phyloP scores from a whole-genome alignment of 2,888 invertebrate genomes.

The Euphydryas editha region DNA sequence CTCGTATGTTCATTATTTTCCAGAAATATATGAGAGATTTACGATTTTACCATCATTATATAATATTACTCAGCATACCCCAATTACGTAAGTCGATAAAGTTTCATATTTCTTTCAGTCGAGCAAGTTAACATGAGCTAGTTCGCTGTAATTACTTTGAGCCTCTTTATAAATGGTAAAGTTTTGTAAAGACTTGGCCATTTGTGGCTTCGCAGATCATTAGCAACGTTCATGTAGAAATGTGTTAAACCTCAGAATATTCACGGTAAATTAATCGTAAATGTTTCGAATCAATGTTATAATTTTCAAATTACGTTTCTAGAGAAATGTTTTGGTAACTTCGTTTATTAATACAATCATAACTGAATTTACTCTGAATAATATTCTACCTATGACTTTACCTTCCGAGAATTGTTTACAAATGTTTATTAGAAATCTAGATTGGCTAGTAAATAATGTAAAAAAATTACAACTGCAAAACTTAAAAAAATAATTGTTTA shows the following conservation, averaged over 20 bases:
- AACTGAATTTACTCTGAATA: too few relatives aligned
- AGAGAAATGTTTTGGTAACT: too few relatives aligned
- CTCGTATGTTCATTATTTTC: too few relatives aligned
- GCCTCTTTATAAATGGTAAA: constrained; percentile 5
- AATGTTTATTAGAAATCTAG: too few relatives aligned
- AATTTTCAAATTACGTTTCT: neutral
- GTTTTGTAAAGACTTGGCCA: neutral
- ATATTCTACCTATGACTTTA: too few relatives aligned
- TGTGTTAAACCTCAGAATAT: neutral
- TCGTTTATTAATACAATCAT: too few relatives aligned
- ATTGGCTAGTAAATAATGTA: too few relatives aligned
- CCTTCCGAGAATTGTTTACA: too few relatives aligned
- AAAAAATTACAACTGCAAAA: too few relatives aligned
- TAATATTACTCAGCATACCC: neutral
- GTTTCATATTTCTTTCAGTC: neutral
- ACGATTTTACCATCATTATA: too few relatives aligned
- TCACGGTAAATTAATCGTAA: constrained; percentile 3
- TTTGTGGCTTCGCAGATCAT: constrained; percentile 11
- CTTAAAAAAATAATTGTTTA: too few relatives aligned
- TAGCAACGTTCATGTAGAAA: neutral
- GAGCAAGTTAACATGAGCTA: neutral
- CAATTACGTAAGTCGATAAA: neutral
- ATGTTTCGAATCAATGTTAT: neutral
- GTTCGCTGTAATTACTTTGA: neutral
- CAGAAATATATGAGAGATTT: too few relatives aligned